These are phyloP conservation scores for Sceliomorpha sp. DNA, from an alignment of 2,888 invertebrate species.

Conservation along the genomic window DNA sequence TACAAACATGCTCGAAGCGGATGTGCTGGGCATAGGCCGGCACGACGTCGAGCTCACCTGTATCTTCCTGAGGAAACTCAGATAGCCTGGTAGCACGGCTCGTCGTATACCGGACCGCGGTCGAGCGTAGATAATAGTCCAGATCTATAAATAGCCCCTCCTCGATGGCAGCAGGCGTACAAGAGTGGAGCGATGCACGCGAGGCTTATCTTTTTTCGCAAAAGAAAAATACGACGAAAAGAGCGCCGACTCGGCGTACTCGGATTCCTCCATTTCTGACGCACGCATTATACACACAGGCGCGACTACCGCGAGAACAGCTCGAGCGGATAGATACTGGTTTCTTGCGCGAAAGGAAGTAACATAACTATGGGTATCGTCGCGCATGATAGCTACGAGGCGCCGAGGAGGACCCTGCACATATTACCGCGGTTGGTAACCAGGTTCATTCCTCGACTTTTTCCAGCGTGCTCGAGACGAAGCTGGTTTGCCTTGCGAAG, in stretches of 20 bases:
- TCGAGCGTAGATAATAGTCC: conserved; percentile 64
- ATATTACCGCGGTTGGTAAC: conserved; percentile 58
- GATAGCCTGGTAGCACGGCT: conserved; percentile 35
- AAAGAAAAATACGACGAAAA: conserved; percentile 47
- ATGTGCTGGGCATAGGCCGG: neutral
- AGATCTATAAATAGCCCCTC: conserved; percentile 59
- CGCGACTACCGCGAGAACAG: conserved; percentile 17
- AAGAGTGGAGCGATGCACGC: conserved; percentile 59
- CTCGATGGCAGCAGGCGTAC: conserved; percentile 18
- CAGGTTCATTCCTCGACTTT: conserved; percentile 58
- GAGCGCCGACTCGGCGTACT: conserved; percentile 64
- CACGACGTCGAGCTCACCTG: conserved; percentile 26
- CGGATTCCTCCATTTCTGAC: conserved; percentile 60
- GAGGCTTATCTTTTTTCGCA: conserved; percentile 56
- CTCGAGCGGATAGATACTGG: conserved; percentile 53
- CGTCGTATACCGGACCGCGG: conserved; percentile 42
- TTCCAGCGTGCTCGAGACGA: conserved; percentile 40
- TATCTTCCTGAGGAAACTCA: conserved; percentile 53
- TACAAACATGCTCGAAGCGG: neutral
- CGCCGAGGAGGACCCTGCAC: conserved; percentile 49
- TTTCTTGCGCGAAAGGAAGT: conserved; percentile 63
- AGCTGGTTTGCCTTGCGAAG: conserved; percentile 71
- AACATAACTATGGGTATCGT: conserved; percentile 63
- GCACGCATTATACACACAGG: conserved; percentile 49
- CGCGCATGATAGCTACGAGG: conserved; percentile 47